Evolutionary conservation across 2,888 invertebrate species (phyloP), one percentile per base, ranked within the genome.

Genomic region (Eupithecia inturbata): DNA sequence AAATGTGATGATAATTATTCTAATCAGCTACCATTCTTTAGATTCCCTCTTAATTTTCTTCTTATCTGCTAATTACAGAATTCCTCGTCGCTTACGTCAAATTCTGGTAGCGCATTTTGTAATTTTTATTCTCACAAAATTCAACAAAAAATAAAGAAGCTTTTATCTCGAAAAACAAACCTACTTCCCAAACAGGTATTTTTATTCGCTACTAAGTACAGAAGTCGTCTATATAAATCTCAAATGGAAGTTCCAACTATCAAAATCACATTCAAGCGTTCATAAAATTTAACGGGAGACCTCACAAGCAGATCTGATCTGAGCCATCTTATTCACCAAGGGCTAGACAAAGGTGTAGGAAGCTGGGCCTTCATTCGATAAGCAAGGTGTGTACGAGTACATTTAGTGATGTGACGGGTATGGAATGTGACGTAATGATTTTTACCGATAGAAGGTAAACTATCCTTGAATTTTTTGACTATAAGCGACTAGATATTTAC

Each of bases 271-370:
- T 41, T 39, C 22, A 39, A 39, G 36, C 14, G 36, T 12, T 66
- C 66, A 76, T 76, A 73, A 76, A 76, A 19, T 68, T 71, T 64
- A 49, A 74, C 74, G 73, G 57, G 62, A 57, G 75, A 72, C 77
- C 75, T 67, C 74, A 78, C 77, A 76, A 60, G 73, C 60, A 31
- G 76, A 80, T 77, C 60, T 41, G 76, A 80, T 77, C 77, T 71
- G 62, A 72, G 53, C 71, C 70, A 79, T 79, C 78, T 72, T 71
- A 67, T 72, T 69, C 71, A 49, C 74, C 76, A 22, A 74, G 75
- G 75, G 77, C 67, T 28, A 71, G 70, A 70, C 72, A 78, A 78
- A 78, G 78, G 75, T 73, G 73, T 74, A 80, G 76, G 78, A 78
- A 72, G 74, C 69, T 39, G 26, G 10, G 31, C 68, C 68, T 73